These are phyloP conservation scores for Prunella himalayana DNA, from an alignment of 2,113 vertebrate species.

Conservation along the genomic window DNA sequence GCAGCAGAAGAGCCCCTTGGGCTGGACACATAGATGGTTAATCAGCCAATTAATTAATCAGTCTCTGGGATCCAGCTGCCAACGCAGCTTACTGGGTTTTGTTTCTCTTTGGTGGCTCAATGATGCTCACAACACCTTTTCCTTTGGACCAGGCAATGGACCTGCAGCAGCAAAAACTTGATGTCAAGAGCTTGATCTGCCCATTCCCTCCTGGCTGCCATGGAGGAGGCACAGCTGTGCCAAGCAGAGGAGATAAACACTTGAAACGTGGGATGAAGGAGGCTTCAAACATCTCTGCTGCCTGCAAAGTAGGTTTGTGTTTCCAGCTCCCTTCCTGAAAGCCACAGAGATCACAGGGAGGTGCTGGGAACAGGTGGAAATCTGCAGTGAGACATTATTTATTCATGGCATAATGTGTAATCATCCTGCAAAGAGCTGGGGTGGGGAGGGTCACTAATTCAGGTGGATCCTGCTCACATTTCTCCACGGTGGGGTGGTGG, in stretches of 20 bases:
- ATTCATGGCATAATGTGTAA: neutral
- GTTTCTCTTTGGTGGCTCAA: neutral
- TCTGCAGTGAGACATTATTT: neutral
- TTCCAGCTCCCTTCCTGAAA: neutral
- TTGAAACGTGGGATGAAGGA: neutral
- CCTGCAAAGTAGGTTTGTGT: neutral
- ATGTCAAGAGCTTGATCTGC: neutral
- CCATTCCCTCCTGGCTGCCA: neutral
- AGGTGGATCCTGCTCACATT: neutral
- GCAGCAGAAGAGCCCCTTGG: fast-evolving
- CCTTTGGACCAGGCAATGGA: neutral
- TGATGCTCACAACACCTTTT: neutral
- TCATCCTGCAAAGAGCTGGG: neutral
- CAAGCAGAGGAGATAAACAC: conserved; percentile 10
- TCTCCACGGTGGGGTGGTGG: neutral
- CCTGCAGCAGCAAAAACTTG: fast-evolving
- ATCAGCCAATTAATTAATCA: neutral
- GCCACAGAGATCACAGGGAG: conserved; percentile 3
- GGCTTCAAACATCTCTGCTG: conserved; percentile 30
- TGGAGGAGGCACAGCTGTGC: neutral
- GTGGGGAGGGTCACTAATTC: neutral
- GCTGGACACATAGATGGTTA: neutral
- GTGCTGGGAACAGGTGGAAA: neutral
- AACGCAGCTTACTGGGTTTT: neutral
- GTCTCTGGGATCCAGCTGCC: neutral